A percentile compares a stretch with the other conserved stretches of the same genome.
phyloP scores from a whole-genome alignment of 2,797 vertebrate genomes.

The Molossus molossus region DNA sequence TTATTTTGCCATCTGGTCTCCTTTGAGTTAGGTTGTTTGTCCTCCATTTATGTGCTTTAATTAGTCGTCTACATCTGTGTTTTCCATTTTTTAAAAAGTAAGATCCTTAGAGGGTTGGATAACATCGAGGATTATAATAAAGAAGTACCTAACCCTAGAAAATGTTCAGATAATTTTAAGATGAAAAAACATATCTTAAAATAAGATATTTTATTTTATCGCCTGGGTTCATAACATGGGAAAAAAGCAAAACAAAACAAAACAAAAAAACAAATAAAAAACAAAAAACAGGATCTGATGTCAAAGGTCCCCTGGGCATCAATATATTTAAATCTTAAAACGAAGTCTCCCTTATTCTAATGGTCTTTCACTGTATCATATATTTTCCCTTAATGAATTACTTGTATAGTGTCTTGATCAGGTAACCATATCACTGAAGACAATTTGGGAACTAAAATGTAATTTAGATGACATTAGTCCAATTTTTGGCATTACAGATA shows the following conservation, averaged over 20 bases:
- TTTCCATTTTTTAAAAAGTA: neutral
- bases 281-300: neutral
- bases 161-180: slow-evolving; percentile 23
- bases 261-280: neutral
- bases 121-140: neutral
- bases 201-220: no score
- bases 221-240: neutral
- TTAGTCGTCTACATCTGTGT: neutral
- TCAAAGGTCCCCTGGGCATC: neutral
- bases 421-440: slow-evolving; percentile 26
- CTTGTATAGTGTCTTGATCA: neutral
- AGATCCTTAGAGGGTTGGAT: neutral
- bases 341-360: neutral
- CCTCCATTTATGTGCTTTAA: neutral
- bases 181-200: neutral
- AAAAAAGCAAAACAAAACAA: no score
- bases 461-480: neutral
- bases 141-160: neutral
- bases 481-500: slow-evolving; percentile 35
- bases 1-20: neutral
- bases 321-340: slow-evolving; percentile 30
- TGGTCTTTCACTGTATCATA: neutral
- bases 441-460: slow-evolving; percentile 21
- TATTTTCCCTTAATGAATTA: slow-evolving; percentile 42
- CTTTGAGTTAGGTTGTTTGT: neutral